Percentiles rank a stretch among this genome's conserved stretches.
Evolutionary conservation across 2,113 vertebrate species (phyloP).

Genomic region (Mixornis gularis): DNA sequence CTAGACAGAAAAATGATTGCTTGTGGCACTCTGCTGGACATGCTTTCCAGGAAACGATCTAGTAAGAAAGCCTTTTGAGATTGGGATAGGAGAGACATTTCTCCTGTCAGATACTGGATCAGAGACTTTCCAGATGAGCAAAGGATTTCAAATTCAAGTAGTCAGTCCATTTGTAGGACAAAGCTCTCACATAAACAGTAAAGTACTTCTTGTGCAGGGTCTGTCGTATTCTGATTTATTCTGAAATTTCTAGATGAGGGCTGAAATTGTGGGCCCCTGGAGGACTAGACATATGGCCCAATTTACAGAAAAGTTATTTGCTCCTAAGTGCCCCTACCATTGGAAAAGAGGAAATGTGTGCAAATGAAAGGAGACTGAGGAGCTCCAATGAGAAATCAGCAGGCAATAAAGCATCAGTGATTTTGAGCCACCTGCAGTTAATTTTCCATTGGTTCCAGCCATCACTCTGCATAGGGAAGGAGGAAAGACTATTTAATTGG

Average conservation of each 20-base stretch:
- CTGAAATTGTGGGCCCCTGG: not conserved
- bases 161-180: not conserved
- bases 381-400: constrained; percentile 34
- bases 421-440: constrained; percentile 38
- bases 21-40: not conserved
- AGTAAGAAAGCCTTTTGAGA: not conserved
- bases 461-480: not conserved
- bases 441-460: constrained; percentile 20
- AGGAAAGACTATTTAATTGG: not conserved
- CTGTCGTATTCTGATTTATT: not conserved
- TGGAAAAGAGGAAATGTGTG: not conserved
- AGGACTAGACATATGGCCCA: not conserved
- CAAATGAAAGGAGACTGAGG: constrained; percentile 23
- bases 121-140: not conserved
- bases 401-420: constrained; percentile 15
- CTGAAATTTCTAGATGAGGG: constrained; percentile 15
- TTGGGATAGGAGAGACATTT: not conserved
- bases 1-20: not conserved
- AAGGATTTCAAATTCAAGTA: constrained; percentile 12
- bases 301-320: constrained; percentile 21
- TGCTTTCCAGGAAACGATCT: not conserved
- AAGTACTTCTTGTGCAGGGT: not conserved
- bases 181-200: not conserved
- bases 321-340: not conserved
- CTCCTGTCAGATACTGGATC: not conserved